These are phyloP conservation scores for Amphimedon queenslandica DNA, from an alignment of 37 sponge, comb jelly and placozoan genomes.

Conservation along the genomic window DNA sequence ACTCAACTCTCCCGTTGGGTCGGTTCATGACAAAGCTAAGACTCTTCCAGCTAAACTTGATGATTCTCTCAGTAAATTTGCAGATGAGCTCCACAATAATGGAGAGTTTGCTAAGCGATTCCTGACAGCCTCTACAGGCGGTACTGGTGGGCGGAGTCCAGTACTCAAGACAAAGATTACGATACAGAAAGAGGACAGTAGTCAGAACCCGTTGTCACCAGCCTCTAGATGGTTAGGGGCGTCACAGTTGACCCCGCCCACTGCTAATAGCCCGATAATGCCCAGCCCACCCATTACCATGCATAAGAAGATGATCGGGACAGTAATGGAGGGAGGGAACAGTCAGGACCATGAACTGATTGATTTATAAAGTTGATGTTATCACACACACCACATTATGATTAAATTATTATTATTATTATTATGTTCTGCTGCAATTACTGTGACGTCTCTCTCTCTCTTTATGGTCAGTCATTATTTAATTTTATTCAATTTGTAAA, in stretches of 20 bases:
- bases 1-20: neutral
- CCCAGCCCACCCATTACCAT: slow-evolving; percentile 1
- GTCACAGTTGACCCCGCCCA: neutral
- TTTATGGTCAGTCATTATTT: too few species aligned
- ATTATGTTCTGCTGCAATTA: too few species aligned
- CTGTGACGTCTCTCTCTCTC: too few species aligned
- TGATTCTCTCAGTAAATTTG: neutral
- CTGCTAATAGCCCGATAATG: neutral
- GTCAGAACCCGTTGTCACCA: neutral
- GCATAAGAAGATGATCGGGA: neutral
- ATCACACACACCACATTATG: too few species aligned
- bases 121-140: neutral
- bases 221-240: slow-evolving; percentile 23
- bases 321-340: too few species aligned
- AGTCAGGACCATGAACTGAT: too few species aligned
- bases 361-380: too few species aligned
- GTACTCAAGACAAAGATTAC: slow-evolving; percentile 44
- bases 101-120: neutral
- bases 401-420: too few species aligned
- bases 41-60: slow-evolving; percentile 9
- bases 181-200: slow-evolving; percentile 19
- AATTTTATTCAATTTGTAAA: too few species aligned
- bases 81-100: neutral
- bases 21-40: neutral
- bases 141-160: slow-evolving; percentile 37